phyloP scores from a whole-genome alignment of 1,140 invertebrate genomes.

The Drosophila ambigua region DNA sequence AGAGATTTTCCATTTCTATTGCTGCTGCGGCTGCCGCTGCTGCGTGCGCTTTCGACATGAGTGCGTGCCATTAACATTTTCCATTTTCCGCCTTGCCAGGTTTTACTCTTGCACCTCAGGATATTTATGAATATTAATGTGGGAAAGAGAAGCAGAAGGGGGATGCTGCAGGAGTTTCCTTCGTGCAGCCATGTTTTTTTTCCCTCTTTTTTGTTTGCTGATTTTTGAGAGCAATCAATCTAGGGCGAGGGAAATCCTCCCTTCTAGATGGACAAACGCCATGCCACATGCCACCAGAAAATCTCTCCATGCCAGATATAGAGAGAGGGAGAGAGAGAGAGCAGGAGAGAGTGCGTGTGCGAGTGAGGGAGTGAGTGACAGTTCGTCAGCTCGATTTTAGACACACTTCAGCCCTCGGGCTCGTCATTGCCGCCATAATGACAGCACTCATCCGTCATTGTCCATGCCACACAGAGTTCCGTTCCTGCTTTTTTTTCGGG shows the following conservation, averaged over 20 bases:
- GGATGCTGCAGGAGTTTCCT: constrained; percentile 48
- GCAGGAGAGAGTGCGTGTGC: constrained; percentile 15
- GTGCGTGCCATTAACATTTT: constrained; percentile 78
- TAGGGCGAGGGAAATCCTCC: constrained; percentile 32
- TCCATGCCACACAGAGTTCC: constrained; percentile 55
- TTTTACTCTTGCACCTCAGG: constrained; percentile 44
- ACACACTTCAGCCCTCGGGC: constrained; percentile 62
- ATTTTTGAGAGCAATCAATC: constrained; percentile 74
- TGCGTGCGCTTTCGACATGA: too few relatives aligned
- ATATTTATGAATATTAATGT: constrained; percentile 80
- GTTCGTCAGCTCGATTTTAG: constrained; percentile 79
- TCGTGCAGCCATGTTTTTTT: constrained; percentile 36
- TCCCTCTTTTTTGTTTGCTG: background rate
- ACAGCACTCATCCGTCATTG: constrained; percentile 78
- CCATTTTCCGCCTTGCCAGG: constrained; percentile 70
- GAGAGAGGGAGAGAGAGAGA: constrained; percentile 8
- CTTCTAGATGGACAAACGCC: constrained; percentile 41
- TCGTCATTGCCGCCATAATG: constrained; percentile 63
- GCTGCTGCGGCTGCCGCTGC: background rate
- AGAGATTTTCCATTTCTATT: constrained; percentile 48
- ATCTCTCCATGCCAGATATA: constrained; percentile 39
- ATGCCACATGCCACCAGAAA: constrained; percentile 49
- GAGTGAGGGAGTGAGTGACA: constrained; percentile 64
- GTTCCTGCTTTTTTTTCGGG: constrained; percentile 38
- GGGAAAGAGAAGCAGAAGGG: constrained; percentile 23